These are phyloP conservation scores for Colaptes auratus DNA, from an alignment of 2,113 vertebrate genomes.

Conservation along the genomic window DNA sequence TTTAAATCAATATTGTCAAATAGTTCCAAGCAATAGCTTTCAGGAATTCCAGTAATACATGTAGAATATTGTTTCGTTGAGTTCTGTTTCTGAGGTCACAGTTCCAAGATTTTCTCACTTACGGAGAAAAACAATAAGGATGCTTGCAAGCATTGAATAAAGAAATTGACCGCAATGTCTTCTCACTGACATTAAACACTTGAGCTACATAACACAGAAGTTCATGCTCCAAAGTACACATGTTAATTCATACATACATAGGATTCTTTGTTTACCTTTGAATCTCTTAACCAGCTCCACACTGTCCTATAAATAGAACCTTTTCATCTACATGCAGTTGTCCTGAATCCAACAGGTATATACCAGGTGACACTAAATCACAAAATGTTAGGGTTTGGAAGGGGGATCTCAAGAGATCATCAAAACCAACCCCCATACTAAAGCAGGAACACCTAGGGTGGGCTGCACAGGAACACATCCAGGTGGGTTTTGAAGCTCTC, in stretches of 20 bases:
- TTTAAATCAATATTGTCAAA: conserved; percentile 33
- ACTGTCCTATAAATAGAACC: neutral
- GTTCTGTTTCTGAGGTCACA: neutral
- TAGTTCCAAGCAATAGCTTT: neutral
- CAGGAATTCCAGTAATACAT: neutral
- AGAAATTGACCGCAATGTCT: neutral
- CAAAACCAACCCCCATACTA: no score
- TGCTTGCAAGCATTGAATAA: neutral
- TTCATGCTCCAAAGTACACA: neutral
- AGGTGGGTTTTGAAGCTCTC: no score
- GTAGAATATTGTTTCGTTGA: neutral
- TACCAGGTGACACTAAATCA: neutral
- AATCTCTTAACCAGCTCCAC: neutral
- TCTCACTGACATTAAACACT: neutral
- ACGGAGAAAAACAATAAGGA: neutral
- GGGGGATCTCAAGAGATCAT: no score
- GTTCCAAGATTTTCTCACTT: neutral
- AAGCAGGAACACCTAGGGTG: no score
- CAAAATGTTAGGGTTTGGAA: no score
- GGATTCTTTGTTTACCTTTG: neutral
- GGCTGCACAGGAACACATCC: no score
- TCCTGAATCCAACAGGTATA: neutral
- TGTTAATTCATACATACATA: neutral
- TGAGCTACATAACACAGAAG: neutral
- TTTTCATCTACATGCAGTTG: neutral